phyloP scores from a whole-genome alignment of 2,888 invertebrate genomes.

The Cataglyphis altisquamis region DNA sequence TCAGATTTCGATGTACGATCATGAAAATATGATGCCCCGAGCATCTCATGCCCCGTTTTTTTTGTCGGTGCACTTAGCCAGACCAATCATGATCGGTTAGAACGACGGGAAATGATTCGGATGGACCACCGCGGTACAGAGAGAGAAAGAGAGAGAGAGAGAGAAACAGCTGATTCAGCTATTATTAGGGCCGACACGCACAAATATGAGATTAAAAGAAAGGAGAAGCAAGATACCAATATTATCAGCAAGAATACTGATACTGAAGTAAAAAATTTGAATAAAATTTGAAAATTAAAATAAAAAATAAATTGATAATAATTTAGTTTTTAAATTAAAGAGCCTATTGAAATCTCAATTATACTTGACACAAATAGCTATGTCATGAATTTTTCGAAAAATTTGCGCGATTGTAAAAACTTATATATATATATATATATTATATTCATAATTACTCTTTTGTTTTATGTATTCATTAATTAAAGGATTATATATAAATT shows the following conservation, averaged over 20 bases:
- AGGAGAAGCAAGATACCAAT: background rate
- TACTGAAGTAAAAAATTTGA: background rate
- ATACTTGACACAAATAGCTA: too few species aligned
- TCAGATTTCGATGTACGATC: slow-evolving; percentile 55
- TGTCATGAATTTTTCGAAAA: background rate
- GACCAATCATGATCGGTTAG: slow-evolving; percentile 49
- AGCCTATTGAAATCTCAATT: background rate
- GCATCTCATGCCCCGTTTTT: slow-evolving; percentile 29
- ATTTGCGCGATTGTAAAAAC: background rate
- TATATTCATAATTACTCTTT: background rate
- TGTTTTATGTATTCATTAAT: background rate
- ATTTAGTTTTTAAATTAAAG: background rate
- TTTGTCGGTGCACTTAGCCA: slow-evolving; percentile 52
- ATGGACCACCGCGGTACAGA: slow-evolving; percentile 38
- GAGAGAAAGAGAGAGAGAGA: too few species aligned
- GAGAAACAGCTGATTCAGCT: background rate
- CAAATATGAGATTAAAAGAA: background rate
- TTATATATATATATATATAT: background rate
- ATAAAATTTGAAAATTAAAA: background rate
- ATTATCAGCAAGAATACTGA: background rate
- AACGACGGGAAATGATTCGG: slow-evolving; percentile 43
- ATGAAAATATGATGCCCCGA: slow-evolving; percentile 51
- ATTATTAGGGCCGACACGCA: slow-evolving; percentile 23
- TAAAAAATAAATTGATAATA: background rate
- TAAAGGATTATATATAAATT: background rate